Evolutionary conservation across 2,113 vertebrate species (phyloP).

Genomic region (Melanerpes aurifrons): DNA sequence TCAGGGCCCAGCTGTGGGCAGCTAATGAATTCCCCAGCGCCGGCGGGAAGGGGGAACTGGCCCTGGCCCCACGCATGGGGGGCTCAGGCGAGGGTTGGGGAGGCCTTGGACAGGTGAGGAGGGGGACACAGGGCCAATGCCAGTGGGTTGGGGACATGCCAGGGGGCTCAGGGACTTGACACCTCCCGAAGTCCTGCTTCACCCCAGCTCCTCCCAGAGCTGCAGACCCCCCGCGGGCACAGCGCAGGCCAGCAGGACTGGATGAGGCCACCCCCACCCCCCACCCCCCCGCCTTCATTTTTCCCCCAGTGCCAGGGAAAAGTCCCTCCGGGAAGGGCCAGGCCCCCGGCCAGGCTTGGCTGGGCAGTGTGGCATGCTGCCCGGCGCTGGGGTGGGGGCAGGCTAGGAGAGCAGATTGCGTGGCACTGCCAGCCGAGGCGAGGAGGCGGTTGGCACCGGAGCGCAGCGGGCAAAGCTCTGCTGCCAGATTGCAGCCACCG

Average conservation of each 20-base stretch:
- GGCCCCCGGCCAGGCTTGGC: background rate
- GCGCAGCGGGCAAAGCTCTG: background rate
- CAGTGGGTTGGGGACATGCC: background rate
- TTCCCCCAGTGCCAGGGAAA: background rate
- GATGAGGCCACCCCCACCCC: too few relatives aligned
- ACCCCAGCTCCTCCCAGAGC: background rate
- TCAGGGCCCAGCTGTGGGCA: constrained; percentile 40
- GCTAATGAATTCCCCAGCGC: constrained; percentile 45
- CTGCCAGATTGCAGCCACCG: background rate
- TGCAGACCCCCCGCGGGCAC: too few relatives aligned
- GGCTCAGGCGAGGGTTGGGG: background rate
- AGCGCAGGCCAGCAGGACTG: background rate
- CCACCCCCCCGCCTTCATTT: background rate
- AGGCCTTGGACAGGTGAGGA: background rate
- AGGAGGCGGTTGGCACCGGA: background rate
- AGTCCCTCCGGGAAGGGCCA: background rate
- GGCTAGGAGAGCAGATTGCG: background rate
- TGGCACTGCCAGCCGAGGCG: background rate
- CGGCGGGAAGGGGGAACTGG: background rate
- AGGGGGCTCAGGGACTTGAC: background rate
- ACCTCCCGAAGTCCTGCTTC: background rate
- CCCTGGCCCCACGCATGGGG: background rate
- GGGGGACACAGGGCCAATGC: too few relatives aligned
- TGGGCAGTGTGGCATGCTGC: background rate
- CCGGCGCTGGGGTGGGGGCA: background rate